phyloP scores from a whole-genome alignment of 2,113 vertebrate genomes.

The Proteles cristata region DNA sequence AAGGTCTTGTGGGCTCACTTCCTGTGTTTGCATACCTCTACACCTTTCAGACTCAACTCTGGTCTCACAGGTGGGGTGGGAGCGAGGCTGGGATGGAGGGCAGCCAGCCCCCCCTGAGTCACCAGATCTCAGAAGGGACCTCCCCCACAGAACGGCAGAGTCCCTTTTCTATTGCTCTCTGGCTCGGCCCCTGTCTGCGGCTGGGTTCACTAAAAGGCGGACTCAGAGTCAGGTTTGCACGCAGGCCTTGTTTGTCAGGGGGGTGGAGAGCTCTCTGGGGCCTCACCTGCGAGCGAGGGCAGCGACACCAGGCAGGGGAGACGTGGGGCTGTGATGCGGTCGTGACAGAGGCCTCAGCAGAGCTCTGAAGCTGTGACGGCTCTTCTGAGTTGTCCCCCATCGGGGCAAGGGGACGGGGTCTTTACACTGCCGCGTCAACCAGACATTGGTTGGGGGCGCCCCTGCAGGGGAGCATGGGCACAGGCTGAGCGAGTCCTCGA shows the following conservation, averaged over 20 bases:
- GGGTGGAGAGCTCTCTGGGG: too few species aligned
- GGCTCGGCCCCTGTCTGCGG: neutral
- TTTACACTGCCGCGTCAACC: neutral
- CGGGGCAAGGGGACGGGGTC: neutral
- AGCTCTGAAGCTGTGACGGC: neutral
- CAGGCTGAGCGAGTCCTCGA: neutral
- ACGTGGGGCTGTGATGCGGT: neutral
- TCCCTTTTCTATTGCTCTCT: neutral
- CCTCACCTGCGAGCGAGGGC: too few species aligned
- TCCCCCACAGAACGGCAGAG: accelerated
- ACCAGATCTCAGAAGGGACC: neutral
- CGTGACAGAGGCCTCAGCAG: neutral
- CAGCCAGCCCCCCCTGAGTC: neutral
- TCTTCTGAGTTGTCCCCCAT: neutral
- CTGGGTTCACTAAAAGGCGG: neutral
- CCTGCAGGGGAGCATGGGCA: neutral
- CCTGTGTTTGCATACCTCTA: neutral
- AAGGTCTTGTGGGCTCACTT: neutral
- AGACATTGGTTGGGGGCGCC: neutral
- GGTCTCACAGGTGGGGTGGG: neutral
- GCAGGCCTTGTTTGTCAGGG: accelerated
- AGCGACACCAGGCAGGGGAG: accelerated
- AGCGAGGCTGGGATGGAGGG: neutral
- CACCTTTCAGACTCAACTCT: neutral
- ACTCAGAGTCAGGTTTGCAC: neutral